Conservation (phyloP, 2,888 invertebrate species). For the Napeogenes sylphis region DNA sequence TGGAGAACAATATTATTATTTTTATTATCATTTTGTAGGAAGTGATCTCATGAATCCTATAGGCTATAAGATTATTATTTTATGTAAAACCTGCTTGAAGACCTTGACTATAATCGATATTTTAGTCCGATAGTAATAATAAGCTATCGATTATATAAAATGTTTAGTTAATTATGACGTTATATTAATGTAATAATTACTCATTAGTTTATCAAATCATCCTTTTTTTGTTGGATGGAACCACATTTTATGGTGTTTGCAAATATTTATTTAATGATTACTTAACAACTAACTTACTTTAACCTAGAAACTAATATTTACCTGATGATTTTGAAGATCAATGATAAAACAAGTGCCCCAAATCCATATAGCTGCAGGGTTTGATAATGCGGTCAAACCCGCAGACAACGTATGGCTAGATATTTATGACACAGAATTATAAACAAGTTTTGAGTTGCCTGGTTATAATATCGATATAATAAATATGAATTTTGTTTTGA, state of each 20-base stretch:
- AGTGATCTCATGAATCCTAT: slow-evolving; percentile 59
- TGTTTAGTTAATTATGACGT: slow-evolving; percentile 14
- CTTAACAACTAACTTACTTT: too few relatives aligned
- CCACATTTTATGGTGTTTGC: too few relatives aligned
- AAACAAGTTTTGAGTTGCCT: slow-evolving; percentile 2
- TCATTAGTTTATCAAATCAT: too few relatives aligned
- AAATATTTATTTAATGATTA: too few relatives aligned
- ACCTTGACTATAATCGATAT: slow-evolving; percentile 20
- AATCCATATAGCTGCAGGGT: background rate
- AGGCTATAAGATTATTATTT: slow-evolving; percentile 30
- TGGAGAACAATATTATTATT: slow-evolving; percentile 57
- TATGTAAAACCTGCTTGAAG: background rate
- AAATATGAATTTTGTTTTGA: background rate
- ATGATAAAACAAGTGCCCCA: too few relatives aligned
- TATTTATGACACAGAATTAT: too few relatives aligned
- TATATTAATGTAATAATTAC: too few relatives aligned
- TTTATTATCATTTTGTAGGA: slow-evolving; percentile 56
- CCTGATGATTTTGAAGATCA: background rate
- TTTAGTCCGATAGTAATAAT: slow-evolving; percentile 14
- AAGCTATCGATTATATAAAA: slow-evolving; percentile 11
- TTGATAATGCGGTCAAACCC: background rate
- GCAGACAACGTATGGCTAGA: too few relatives aligned
- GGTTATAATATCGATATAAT: slow-evolving; percentile 32
- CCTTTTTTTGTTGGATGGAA: too few relatives aligned
- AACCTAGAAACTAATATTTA: background rate